Conservation (phyloP, 2,797 vertebrate species). For the Macroramphosus scolopax region DNA sequence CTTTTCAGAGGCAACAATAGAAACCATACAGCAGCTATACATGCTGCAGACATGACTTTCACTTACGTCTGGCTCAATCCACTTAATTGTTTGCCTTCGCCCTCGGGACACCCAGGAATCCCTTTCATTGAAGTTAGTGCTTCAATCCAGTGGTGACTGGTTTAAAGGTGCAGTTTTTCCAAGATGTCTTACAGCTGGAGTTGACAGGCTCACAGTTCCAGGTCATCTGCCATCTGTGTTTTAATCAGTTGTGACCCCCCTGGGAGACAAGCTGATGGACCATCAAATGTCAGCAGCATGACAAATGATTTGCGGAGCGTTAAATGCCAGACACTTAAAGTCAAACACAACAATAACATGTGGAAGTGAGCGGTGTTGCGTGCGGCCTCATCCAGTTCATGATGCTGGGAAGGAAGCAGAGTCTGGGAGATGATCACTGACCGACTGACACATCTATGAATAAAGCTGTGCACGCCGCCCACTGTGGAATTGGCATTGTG, state of each 20-base stretch:
- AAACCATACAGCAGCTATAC: constrained; percentile 59
- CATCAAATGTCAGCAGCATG: constrained; percentile 17
- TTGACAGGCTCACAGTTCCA: constrained; percentile 35
- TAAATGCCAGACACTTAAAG: constrained; percentile 38
- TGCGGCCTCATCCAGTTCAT: constrained; percentile 27
- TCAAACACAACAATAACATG: constrained; percentile 32
- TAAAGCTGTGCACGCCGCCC: constrained; percentile 47
- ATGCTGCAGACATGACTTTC: constrained; percentile 47
- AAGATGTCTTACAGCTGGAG: no score
- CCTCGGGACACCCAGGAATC: constrained; percentile 45
- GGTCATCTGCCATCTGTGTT: constrained; percentile 33
- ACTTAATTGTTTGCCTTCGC: constrained; percentile 61
- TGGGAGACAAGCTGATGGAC: constrained; percentile 32
- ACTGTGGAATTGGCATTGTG: constrained; percentile 67
- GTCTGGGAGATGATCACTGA: constrained; percentile 41
- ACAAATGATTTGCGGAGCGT: constrained; percentile 24
- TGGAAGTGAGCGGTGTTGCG: constrained; percentile 24
- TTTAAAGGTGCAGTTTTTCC: constrained; percentile 39
- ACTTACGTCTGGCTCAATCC: constrained; percentile 59
- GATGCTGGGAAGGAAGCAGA: constrained; percentile 23
- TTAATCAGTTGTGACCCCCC: constrained; percentile 27
- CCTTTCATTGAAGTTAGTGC: constrained; percentile 54
- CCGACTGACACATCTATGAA: constrained; percentile 55
- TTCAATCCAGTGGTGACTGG: constrained; percentile 42
- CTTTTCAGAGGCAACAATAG: constrained; percentile 71